Conservation (phyloP, 2,888 invertebrate species). For the Augiades crinisus region DNA sequence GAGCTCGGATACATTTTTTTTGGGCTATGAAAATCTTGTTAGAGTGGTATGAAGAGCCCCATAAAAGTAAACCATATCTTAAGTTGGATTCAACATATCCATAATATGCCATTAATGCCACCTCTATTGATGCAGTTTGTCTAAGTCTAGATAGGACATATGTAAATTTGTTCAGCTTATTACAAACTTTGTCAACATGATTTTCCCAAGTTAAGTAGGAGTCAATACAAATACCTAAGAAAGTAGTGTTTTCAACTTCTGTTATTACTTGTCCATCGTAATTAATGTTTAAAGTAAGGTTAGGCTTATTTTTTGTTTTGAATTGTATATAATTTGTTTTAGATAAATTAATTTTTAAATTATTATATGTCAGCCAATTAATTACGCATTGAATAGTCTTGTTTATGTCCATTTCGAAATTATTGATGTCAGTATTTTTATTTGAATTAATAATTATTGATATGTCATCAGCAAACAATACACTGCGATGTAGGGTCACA, state of each 20-base stretch:
- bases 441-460: constrained; percentile 4
- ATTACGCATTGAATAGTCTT: not conserved
- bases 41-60: not conserved
- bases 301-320: not conserved
- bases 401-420: not conserved
- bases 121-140: not conserved
- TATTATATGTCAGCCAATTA: not conserved
- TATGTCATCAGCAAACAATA: constrained; percentile 16
- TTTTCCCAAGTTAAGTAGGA: not conserved
- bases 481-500: not conserved
- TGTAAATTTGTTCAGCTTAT: not conserved
- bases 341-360: not conserved
- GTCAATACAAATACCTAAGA: not conserved
- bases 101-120: constrained; percentile 7
- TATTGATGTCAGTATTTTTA: constrained; percentile 2
- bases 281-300: not conserved
- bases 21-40: constrained; percentile 3
- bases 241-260: not conserved
- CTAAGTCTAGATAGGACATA: not conserved
- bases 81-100: constrained; percentile 1
- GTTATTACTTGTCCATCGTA: not conserved
- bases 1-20: constrained; percentile 4
- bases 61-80: constrained; percentile 11
- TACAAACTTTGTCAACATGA: not conserved
- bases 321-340: not conserved